These are phyloP conservation scores for Gadopsis marmoratus DNA, from an alignment of 2,797 vertebrate species.

Conservation along the genomic window DNA sequence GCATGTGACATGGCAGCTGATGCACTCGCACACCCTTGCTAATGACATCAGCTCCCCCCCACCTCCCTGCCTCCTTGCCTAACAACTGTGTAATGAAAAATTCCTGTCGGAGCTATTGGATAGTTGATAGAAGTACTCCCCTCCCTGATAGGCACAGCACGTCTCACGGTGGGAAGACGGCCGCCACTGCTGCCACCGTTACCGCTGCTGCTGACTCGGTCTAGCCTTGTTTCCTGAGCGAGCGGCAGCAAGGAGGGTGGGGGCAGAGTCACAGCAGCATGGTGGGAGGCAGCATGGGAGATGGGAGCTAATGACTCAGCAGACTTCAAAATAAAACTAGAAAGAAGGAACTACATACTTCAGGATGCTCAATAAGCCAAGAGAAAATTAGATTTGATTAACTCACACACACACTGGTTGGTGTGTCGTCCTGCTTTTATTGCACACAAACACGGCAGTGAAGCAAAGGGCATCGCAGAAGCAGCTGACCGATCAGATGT, in stretches of 20 bases:
- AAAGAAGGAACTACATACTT: constrained; percentile 6
- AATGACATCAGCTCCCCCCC: constrained; percentile 94
- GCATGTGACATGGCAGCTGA: constrained; percentile 99
- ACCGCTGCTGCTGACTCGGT: constrained; percentile 70
- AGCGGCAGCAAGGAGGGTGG: constrained; percentile 68
- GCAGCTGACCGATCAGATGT: constrained; percentile 87
- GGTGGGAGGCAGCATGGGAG: constrained; percentile 75
- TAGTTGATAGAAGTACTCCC: constrained; percentile 74
- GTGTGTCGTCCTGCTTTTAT: neutral
- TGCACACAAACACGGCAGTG: neutral
- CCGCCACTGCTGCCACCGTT: constrained; percentile 29
- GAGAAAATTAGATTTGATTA: constrained; percentile 8
- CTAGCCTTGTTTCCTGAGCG: constrained; percentile 81
- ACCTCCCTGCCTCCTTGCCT: constrained; percentile 68
- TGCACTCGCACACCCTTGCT: constrained; percentile 93
- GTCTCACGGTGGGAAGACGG: constrained; percentile 55
- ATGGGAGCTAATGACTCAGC: constrained; percentile 78
- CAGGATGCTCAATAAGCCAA: constrained; percentile 1
- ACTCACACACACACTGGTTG: neutral
- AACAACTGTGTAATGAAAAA: constrained; percentile 86
- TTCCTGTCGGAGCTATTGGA: constrained; percentile 80
- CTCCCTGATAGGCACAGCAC: constrained; percentile 64
- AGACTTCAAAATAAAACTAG: constrained; percentile 46
- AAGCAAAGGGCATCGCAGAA: constrained; percentile 50
- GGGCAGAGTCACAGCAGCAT: constrained; percentile 67